These are phyloP conservation scores for Nyctereutes procyonoides DNA, from an alignment of 2,113 vertebrate species.

Conservation along the genomic window DNA sequence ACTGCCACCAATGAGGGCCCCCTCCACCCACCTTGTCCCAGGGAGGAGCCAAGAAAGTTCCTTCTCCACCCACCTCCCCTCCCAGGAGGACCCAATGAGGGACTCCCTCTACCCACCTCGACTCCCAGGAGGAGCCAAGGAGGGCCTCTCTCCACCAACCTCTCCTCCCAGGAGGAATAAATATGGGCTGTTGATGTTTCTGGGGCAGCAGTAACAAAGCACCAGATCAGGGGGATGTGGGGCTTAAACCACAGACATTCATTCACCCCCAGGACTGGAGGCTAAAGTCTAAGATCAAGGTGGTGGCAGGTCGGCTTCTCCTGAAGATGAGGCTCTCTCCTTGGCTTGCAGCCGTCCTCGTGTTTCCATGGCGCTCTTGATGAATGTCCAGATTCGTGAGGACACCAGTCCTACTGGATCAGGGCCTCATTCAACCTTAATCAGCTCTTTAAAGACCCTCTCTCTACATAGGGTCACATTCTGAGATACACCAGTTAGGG, in stretches of 20 bases:
- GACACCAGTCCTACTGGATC: neutral
- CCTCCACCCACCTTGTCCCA: neutral
- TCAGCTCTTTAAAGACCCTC: neutral
- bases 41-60: too few species aligned
- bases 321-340: rapidly evolving
- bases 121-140: neutral
- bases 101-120: neutral
- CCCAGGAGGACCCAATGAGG: neutral
- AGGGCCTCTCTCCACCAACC: neutral
- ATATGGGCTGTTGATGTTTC: rapidly evolving
- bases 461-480: neutral
- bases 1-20: rapidly evolving
- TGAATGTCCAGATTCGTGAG: neutral
- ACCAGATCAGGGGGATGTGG: rapidly evolving
- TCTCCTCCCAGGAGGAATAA: neutral
- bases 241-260: rapidly evolving
- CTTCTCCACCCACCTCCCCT: neutral
- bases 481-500: neutral
- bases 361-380: rapidly evolving
- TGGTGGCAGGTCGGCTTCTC: neutral
- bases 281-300: neutral
- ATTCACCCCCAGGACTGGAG: rapidly evolving
- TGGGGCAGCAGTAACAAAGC: neutral
- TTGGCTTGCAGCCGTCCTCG: rapidly evolving
- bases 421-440: too few species aligned